Conservation (phyloP, 1,140 invertebrate species). For the Lepidurus couesii region DNA sequence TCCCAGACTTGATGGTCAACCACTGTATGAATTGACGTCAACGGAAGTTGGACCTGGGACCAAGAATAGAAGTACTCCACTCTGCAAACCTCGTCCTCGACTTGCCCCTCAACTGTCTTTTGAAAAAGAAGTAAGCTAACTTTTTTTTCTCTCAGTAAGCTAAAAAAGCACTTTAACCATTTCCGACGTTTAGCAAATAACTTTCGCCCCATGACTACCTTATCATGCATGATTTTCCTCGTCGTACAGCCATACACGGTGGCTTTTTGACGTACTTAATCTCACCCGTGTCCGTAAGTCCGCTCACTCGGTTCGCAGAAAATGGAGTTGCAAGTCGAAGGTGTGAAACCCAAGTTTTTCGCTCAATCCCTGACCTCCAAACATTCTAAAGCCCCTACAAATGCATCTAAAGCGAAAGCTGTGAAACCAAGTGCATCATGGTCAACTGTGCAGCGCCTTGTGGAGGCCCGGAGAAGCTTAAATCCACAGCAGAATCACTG, state of each 20-base stretch:
- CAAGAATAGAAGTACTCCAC: not conserved
- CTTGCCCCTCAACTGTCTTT: not conserved
- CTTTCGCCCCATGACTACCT: not conserved
- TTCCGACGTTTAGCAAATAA: slow-evolving; percentile 3
- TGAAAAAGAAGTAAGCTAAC: not conserved
- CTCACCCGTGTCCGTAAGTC: not conserved
- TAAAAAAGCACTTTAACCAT: not conserved
- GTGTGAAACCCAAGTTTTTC: not conserved
- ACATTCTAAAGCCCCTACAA: not conserved
- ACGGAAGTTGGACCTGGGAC: not conserved
- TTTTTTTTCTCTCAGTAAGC: not conserved
- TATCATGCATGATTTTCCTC: not conserved
- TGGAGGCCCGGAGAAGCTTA: no score
- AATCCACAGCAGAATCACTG: not conserved
- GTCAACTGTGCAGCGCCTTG: no score
- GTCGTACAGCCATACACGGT: not conserved
- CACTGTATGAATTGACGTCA: not conserved
- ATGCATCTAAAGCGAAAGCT: not conserved
- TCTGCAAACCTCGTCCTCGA: not conserved
- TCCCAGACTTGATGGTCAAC: not conserved
- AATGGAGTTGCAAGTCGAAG: slow-evolving; percentile 10
- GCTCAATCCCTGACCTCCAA: not conserved
- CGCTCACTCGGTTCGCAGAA: not conserved
- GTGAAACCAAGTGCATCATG: not conserved
- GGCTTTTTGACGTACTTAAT: not conserved